Evolutionary conservation across 2,113 vertebrate genomes (phyloP).

Genomic region (Macquaria australasica): DNA sequence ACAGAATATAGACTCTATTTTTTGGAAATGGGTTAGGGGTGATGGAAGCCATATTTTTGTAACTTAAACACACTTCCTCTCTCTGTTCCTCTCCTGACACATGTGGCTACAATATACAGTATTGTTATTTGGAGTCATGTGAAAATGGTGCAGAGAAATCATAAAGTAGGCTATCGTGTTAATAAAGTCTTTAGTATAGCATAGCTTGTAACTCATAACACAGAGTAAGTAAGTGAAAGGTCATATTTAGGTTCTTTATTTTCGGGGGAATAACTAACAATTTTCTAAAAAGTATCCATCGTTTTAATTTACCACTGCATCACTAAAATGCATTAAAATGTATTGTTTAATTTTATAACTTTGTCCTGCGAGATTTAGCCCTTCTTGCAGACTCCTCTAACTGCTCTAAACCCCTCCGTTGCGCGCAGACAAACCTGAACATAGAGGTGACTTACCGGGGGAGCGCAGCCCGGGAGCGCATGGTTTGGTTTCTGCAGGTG

Average conservation of each 20-base stretch:
- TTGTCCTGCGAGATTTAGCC: neutral
- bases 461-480: constrained; percentile 61
- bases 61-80: neutral
- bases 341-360: neutral
- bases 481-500: constrained; percentile 69
- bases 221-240: neutral
- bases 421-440: constrained; percentile 2
- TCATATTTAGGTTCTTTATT: neutral
- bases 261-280: neutral
- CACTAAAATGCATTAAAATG: neutral
- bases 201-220: neutral
- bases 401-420: neutral
- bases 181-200: neutral
- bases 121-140: neutral
- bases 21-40: constrained; percentile 14
- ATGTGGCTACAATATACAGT: neutral
- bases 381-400: neutral
- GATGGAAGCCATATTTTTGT: neutral
- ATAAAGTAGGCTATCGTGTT: neutral
- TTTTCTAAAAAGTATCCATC: too few relatives aligned
- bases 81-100: too few relatives aligned
- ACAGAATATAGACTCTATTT: neutral
- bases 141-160: neutral
- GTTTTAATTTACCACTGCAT: neutral
- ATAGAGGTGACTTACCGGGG: constrained; percentile 60